phyloP scores from a whole-genome alignment of 2,113 vertebrate species.

The Trogon melanurus region DNA sequence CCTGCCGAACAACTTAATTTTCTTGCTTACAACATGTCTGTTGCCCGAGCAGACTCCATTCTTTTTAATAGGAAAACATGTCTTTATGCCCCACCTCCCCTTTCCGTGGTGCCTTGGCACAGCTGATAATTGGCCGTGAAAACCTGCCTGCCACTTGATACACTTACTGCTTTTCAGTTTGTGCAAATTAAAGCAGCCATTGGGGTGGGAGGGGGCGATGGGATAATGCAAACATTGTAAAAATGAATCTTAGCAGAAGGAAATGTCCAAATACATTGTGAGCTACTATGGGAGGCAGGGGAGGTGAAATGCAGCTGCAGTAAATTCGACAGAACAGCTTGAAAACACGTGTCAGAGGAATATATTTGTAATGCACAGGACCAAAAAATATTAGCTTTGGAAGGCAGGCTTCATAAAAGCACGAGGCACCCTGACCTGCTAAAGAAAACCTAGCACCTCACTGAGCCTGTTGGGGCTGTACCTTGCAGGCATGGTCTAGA shows the following conservation, averaged over 20 bases:
- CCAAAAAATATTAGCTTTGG: neutral
- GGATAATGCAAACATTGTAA: neutral
- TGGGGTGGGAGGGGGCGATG: neutral
- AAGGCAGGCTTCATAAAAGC: neutral
- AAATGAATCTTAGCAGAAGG: conserved; percentile 2
- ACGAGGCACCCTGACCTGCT: neutral
- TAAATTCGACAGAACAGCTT: neutral
- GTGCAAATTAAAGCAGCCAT: neutral
- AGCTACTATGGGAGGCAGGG: neutral
- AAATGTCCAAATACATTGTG: neutral
- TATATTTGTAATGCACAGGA: neutral
- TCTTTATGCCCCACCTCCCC: neutral
- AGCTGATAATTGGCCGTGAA: conserved; percentile 38
- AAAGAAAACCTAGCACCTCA: neutral
- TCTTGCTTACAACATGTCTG: neutral
- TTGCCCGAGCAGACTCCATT: neutral
- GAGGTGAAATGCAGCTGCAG: neutral
- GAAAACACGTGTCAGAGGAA: neutral
- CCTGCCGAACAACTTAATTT: conserved; percentile 9
- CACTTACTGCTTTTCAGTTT: neutral
- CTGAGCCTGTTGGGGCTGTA: neutral
- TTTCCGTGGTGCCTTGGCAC: neutral
- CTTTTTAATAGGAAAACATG: conserved; percentile 3
- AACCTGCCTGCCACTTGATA: neutral
- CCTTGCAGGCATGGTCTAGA: conserved; percentile 20